These are phyloP conservation scores for Diploscapter pachys DNA, from an alignment of 1,140 invertebrate species.

Conservation along the genomic window DNA sequence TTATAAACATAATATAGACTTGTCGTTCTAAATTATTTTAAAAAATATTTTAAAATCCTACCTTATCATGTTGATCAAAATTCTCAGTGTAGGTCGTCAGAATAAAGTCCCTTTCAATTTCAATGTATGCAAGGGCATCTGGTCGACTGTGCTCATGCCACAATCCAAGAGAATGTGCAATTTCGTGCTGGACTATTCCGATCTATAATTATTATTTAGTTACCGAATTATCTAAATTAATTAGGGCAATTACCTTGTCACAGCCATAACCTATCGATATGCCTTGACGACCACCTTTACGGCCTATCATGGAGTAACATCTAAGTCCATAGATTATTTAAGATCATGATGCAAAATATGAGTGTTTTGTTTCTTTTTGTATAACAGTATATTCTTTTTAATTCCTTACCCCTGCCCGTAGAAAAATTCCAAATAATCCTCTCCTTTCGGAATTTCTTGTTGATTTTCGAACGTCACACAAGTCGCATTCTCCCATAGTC, in stretches of 20 bases:
- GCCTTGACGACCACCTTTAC: conserved; percentile 55
- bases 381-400: background rate
- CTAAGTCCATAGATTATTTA: conserved; percentile 16
- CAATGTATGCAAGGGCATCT: conserved; percentile 54
- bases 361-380: background rate
- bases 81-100: conserved; percentile 51
- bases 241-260: conserved; percentile 42
- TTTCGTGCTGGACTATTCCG: conserved; percentile 60
- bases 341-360: background rate
- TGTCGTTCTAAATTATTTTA: no score
- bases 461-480: conserved; percentile 52
- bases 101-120: conserved; percentile 54
- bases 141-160: conserved; percentile 62
- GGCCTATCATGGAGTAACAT: conserved; percentile 58
- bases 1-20: no score
- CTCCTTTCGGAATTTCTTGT: conserved; percentile 39
- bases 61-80: conserved; percentile 46
- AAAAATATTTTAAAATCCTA: no score
- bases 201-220: conserved; percentile 41
- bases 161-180: conserved; percentile 62
- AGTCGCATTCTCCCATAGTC: conserved; percentile 54
- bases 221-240: background rate
- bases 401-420: conserved; percentile 48
- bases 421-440: conserved; percentile 56
- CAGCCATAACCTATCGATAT: conserved; percentile 55